Evolutionary conservation across 2,888 invertebrate genomes (phyloP).

Genomic region (Metallyticus violacea): DNA sequence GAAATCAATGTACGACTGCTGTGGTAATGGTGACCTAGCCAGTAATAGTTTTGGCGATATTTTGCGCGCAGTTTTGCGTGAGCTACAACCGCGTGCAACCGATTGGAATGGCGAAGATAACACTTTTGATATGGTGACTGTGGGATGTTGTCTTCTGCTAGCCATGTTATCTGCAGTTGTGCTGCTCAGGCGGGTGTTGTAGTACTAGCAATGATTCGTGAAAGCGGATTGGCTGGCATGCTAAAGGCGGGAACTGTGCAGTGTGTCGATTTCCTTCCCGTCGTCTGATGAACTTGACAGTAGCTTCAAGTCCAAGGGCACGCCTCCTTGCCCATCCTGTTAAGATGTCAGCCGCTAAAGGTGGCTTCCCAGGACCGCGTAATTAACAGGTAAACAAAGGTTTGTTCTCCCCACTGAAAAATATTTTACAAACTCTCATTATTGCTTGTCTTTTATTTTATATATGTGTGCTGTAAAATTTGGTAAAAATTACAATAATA

Average conservation of each 20-base stretch:
- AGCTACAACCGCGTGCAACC: background rate
- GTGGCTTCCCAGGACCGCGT: no score
- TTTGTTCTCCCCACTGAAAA: no score
- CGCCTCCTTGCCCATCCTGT: background rate
- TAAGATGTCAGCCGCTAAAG: background rate
- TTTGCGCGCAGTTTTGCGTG: background rate
- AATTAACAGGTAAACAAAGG: background rate
- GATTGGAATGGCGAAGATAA: background rate
- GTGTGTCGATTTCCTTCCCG: background rate
- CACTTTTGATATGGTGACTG: background rate
- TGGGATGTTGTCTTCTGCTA: background rate
- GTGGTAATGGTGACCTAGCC: slow-evolving; percentile 26
- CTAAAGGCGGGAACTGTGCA: background rate
- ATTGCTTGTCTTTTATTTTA: no score
- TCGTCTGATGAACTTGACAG: background rate
- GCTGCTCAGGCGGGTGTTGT: background rate
- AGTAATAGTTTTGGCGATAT: slow-evolving; percentile 17
- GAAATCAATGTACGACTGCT: slow-evolving; percentile 31
- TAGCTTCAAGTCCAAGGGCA: background rate
- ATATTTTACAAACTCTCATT: no score
- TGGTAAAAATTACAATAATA: no score
- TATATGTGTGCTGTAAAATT: no score
- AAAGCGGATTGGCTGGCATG: background rate
- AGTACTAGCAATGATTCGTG: background rate
- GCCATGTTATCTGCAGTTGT: background rate